Evolutionary conservation across 2,797 vertebrate species (phyloP), one percentile per base, ranked within the genome.

Genomic region (Toxotes lorentzi): DNA sequence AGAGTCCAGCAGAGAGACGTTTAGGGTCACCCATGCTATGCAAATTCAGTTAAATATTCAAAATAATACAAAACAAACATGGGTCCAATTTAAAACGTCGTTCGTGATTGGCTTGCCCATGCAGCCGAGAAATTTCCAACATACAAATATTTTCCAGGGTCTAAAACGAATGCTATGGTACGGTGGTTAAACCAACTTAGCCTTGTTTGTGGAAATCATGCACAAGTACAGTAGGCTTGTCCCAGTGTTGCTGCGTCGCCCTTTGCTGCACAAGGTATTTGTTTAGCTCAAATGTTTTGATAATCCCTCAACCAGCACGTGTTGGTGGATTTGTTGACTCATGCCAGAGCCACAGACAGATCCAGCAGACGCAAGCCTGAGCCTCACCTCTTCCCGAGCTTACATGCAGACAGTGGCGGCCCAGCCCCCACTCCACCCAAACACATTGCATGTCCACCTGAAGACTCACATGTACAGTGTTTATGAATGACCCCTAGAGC

Each of bases 301-400:
- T 93, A 93, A 95, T 95, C 92, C 88, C 79, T 86, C 56, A 63
- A 63, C 58, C 79, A 83, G 89, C 94, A 95, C 91, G 92, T 95
- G 93, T 90, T 73, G 72, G 35, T 53, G 87, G 93, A 93, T 92
- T 93, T 94, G 85, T 91, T 95, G 92, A 95, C 91, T 94, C 92
- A 93, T 89, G 88, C 86, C 86, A 78, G 79, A 83, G 81, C 81
- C 83, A 79, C 35, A 89, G 69, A 87, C 83, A 76, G 70, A 87
- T 62, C 87, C 82, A 90, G 85, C 84, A 89, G 89, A 74, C 59
- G 75, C 81, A 67, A 71, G 69, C 75, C 81, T 68, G 76, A 83
- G 71, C 88, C 70, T 88, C 81, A 82, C 88, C 81, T 81, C 83
- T 74, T 77, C 88, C 88, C 85, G 86, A 88, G 88, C 59, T 86